These are phyloP conservation scores for Cepaea hortensis DNA, from an alignment of 2,888 invertebrate genomes.

Conservation along the genomic window DNA sequence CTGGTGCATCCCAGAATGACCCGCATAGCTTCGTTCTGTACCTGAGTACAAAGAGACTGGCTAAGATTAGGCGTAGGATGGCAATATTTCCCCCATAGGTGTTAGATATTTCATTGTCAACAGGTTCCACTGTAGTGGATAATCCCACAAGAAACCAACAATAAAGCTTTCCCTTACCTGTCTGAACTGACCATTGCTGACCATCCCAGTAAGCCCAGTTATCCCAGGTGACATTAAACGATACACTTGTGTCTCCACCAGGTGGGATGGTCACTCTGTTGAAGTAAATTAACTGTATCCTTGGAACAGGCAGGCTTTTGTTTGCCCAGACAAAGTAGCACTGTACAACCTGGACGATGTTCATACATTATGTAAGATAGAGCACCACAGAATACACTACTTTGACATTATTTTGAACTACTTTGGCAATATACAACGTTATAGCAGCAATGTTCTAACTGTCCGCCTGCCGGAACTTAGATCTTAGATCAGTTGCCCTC, in stretches of 20 bases:
- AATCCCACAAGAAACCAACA: not conserved
- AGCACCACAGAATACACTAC: not conserved
- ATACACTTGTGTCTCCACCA: conserved; percentile 23
- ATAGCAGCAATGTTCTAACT: too few relatives aligned
- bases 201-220: conserved; percentile 67
- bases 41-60: too few relatives aligned
- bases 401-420: not conserved
- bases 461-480: too few relatives aligned
- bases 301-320: conserved; percentile 56
- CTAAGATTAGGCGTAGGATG: not conserved
- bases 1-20: too few relatives aligned
- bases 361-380: not conserved
- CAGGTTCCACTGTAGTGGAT: not conserved
- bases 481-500: too few relatives aligned
- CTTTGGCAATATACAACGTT: not conserved
- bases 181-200: conserved; percentile 58
- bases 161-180: conserved; percentile 55
- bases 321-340: conserved; percentile 60
- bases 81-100: not conserved
- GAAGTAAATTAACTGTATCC: conserved; percentile 58
- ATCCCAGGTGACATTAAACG: conserved; percentile 53
- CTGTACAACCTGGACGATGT: conserved; percentile 59
- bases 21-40: too few relatives aligned
- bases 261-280: conserved; percentile 51
- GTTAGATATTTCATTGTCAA: not conserved